Percentiles rank a stretch among this genome's conserved stretches.
phyloP scores from a whole-genome alignment of 1,140 invertebrate genomes.

The Ceratitis capitata region DNA sequence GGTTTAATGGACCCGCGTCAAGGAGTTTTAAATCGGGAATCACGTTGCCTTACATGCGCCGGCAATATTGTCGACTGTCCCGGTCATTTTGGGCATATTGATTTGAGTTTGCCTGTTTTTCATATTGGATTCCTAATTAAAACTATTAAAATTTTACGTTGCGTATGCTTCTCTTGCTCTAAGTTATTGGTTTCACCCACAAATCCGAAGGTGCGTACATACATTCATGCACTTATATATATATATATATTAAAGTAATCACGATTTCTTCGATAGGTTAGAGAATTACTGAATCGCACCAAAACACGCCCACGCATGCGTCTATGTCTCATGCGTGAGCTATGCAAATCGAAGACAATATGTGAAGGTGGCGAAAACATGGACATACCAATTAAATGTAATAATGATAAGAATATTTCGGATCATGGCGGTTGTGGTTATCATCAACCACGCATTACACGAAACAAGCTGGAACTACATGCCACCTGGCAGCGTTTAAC shows the following conservation, averaged over 20 bases:
- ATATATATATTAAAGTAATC: neutral
- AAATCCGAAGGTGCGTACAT: slow-evolving; percentile 82
- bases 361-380: slow-evolving; percentile 98
- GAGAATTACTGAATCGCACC: slow-evolving; percentile 93
- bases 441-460: slow-evolving; percentile 90
- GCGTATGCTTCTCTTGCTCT: slow-evolving; percentile 96
- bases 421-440: slow-evolving; percentile 94
- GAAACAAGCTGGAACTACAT: slow-evolving; percentile 88
- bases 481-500: slow-evolving; percentile 98
- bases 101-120: slow-evolving; percentile 96
- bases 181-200: slow-evolving; percentile 90
- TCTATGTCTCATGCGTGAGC: slow-evolving; percentile 91
- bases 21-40: slow-evolving; percentile 91
- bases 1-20: slow-evolving; percentile 98
- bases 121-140: slow-evolving; percentile 97
- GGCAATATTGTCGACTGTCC: slow-evolving; percentile 98
- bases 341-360: slow-evolving; percentile 96
- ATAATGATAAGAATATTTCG: neutral
- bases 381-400: slow-evolving; percentile 78
- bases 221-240: neutral
- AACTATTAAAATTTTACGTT: slow-evolving; percentile 92
- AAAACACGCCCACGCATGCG: slow-evolving; percentile 93
- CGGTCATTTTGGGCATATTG: slow-evolving; percentile 98
- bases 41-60: slow-evolving; percentile 95
- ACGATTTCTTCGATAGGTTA: slow-evolving; percentile 14